Percentiles rank a stretch among this genome's conserved stretches.
phyloP scores from a whole-genome alignment of 2,113 vertebrate species.

The Nicator chloris region DNA sequence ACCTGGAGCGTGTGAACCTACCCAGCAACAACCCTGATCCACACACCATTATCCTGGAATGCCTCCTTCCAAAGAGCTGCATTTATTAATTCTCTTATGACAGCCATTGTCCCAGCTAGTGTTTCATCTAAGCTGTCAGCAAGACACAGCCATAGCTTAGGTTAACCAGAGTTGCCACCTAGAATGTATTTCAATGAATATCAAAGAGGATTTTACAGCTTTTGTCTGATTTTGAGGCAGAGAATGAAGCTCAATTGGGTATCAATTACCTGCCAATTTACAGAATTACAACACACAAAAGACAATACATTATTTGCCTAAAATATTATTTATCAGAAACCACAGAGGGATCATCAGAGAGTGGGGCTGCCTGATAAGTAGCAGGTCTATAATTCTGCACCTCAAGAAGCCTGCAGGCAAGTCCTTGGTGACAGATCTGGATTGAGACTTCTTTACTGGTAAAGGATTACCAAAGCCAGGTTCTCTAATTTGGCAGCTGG shows the following conservation, averaged over 20 bases:
- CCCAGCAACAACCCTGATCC: not conserved
- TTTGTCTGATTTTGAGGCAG: not conserved
- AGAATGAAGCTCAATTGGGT: not conserved
- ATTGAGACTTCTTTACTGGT: not conserved
- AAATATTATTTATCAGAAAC: constrained; percentile 3
- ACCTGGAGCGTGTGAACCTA: not conserved
- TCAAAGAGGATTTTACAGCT: not conserved
- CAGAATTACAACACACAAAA: not conserved
- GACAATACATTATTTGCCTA: not conserved
- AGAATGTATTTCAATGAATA: constrained; percentile 8
- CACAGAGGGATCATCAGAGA: constrained; percentile 1
- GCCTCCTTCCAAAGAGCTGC: not conserved
- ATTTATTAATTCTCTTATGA: not conserved
- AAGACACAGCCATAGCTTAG: not conserved
- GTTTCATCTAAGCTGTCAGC: not conserved
- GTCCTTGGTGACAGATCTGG: not conserved
- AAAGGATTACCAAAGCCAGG: not conserved
- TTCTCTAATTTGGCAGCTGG: not conserved
- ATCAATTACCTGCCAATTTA: constrained; percentile 46
- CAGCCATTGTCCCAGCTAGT: not conserved
- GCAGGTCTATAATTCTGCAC: not conserved
- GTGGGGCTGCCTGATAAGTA: not conserved
- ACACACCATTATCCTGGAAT: not conserved
- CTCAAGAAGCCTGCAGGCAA: not conserved
- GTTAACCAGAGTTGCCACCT: not conserved